Evolutionary conservation across 1,140 invertebrate genomes (phyloP).

Genomic region (Cherax quadricarinatus): DNA sequence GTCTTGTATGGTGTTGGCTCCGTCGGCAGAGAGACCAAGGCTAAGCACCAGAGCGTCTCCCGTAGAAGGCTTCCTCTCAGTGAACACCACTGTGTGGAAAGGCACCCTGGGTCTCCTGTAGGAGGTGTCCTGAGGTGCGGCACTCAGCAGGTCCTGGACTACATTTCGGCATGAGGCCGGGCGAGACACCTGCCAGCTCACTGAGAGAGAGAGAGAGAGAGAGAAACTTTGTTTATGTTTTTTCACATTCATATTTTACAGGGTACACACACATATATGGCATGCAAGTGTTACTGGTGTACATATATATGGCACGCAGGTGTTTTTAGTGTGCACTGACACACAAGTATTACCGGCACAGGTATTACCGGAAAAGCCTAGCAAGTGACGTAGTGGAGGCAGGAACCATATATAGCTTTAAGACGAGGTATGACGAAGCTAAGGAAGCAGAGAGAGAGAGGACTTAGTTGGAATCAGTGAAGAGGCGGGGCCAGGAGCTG

Average conservation of each 20-base stretch:
- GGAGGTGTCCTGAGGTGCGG: conserved; percentile 4
- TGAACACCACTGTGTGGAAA: conserved; percentile 52
- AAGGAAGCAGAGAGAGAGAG: no score
- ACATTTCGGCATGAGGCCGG: background rate
- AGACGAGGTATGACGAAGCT: no score
- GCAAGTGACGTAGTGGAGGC: no score
- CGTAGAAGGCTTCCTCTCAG: conserved; percentile 52
- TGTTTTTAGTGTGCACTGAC: no score
- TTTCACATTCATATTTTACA: background rate
- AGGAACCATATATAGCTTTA: no score
- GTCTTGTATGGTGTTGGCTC: conserved; percentile 47
- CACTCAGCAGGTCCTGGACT: conserved; percentile 26
- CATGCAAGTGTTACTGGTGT: no score
- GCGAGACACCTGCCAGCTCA: conserved; percentile 6
- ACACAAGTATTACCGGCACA: no score
- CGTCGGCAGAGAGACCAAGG: conserved; percentile 42
- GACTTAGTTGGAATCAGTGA: no score
- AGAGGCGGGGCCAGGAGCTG: no score
- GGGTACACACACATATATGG: background rate
- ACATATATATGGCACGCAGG: no score
- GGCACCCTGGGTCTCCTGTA: conserved; percentile 15
- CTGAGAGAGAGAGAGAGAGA: background rate
- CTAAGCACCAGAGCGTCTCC: conserved; percentile 49
- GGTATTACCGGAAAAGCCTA: no score
- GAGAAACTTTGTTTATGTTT: background rate